These are phyloP conservation scores for Enteromius unitaeniatus DNA, from an alignment of 2,797 vertebrate species.

Conservation along the genomic window DNA sequence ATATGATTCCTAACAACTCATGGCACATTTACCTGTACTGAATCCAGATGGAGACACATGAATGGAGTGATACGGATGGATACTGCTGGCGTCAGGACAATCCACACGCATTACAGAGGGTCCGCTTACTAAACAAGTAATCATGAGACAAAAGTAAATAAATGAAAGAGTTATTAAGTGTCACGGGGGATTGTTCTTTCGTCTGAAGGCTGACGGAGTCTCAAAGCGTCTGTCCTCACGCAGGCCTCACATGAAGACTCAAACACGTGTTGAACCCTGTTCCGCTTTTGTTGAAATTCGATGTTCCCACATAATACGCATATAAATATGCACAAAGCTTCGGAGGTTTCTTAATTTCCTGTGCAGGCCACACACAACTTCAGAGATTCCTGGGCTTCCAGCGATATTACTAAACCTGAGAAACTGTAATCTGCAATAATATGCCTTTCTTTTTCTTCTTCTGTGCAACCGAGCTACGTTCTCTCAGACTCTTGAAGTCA, in stretches of 20 bases:
- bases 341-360: slow-evolving; percentile 85
- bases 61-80: slow-evolving; percentile 15
- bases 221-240: slow-evolving; percentile 36
- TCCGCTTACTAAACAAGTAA: slow-evolving; percentile 56
- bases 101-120: slow-evolving; percentile 24
- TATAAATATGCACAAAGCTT: slow-evolving; percentile 82
- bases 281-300: slow-evolving; percentile 78
- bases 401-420: slow-evolving; percentile 65
- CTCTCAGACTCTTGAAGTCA: background rate
- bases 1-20: slow-evolving; percentile 13
- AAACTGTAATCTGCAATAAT: slow-evolving; percentile 68
- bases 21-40: slow-evolving; percentile 7
- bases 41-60: slow-evolving; percentile 9
- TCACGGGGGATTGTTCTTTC: slow-evolving; percentile 19
- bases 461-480: background rate
- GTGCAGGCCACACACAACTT: slow-evolving; percentile 80
- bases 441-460: slow-evolving; percentile 62
- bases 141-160: slow-evolving; percentile 50
- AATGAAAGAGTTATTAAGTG: slow-evolving; percentile 49
- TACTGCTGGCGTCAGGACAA: slow-evolving; percentile 17
- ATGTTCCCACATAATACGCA: slow-evolving; percentile 80
- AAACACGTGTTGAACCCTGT: slow-evolving; percentile 69
- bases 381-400: slow-evolving; percentile 66
- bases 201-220: slow-evolving; percentile 31
- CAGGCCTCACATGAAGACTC: slow-evolving; percentile 44